phyloP scores from a whole-genome alignment of 1,140 invertebrate genomes.

The Holcopasites calliopsidis region DNA sequence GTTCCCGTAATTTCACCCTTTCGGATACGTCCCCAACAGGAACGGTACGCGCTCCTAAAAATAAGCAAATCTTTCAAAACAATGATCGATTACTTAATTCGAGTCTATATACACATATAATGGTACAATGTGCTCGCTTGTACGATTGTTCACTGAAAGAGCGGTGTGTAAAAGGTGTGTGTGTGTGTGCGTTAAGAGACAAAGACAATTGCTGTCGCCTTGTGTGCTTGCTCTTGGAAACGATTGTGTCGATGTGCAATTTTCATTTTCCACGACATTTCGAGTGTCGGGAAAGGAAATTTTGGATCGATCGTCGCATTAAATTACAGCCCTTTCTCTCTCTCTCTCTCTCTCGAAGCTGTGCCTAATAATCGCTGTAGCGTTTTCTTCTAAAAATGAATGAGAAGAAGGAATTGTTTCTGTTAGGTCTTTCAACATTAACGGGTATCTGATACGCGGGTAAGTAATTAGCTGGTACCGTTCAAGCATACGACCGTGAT shows the following conservation, averaged over 20 bases:
- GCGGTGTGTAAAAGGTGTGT: constrained; percentile 50
- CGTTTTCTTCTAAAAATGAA: not conserved
- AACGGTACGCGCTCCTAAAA: constrained; percentile 90
- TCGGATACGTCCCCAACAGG: constrained; percentile 92
- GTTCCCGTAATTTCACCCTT: constrained; percentile 86
- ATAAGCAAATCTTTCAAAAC: constrained; percentile 32
- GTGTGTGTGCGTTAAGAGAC: too few relatives aligned
- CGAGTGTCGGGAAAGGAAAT: constrained; percentile 23
- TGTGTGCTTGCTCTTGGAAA: constrained; percentile 46
- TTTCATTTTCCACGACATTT: constrained; percentile 7
- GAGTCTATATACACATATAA: not conserved
- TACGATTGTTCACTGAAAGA: constrained; percentile 42
- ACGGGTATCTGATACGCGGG: constrained; percentile 76
- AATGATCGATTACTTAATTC: not conserved
- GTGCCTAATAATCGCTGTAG: not conserved
- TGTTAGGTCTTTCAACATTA: constrained; percentile 39
- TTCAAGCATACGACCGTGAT: not conserved
- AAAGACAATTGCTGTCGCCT: too few relatives aligned
- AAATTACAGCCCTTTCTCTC: not conserved
- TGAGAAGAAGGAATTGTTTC: not conserved
- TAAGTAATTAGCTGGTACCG: constrained; percentile 18
- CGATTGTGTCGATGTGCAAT: constrained; percentile 30
- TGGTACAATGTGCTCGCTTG: constrained; percentile 47
- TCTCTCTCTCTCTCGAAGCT: too few relatives aligned
- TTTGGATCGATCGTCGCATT: too few relatives aligned